Base-by-base conservation (phyloP, 2,797 vertebrate genomes). In the Acipenser ruthenus region DNA sequence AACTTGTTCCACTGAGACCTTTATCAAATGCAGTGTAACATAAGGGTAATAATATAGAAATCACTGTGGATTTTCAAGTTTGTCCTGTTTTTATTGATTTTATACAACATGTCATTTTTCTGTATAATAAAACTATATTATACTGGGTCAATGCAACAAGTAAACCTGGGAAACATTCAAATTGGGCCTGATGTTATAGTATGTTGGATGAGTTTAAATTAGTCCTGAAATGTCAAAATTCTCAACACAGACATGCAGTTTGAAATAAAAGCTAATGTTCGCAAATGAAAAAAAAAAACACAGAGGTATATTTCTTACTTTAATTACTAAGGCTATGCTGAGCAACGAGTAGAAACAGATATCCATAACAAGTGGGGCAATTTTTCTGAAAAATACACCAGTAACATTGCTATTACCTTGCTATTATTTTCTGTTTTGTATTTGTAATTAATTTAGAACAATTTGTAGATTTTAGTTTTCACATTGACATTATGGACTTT, bases 21-120 rank as follows among this genome's bases (percentile, higher is more conserved):
- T 82, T 78, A 72, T 18, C 58, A 63, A 80, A 80, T 49, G 69
- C 23, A 37, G 70, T 73, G 56, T 83, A 79, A 78, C 78, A 78
- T 83, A 82, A 78, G 79, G 69, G 65, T 76, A 73, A 79, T 80
- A 73, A 71, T 53, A 66, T 62, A 50, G 49, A 65, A 60, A 80
- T 82, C 75, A 71, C 81, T 82, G 73, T 70, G 71, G 65, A 77
- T 75, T 78, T 73, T 69, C 70, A 52, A 71, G 64, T 76, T 65
- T 76, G 70, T 76, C 65, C 69, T 67, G 66, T 59, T 65, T 68
- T 15, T 68, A 83, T 79, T 74, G 78, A 83, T 80, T 73, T 13
- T 18, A 47, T 60, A 68, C 68, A 70, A 68, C 59, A 67, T 61
- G 47, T 72, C 52, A 67, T 70, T 67, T 63, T 58, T 51, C 65